phyloP scores from a whole-genome alignment of 2,797 vertebrate species.

The Orestias chungarensis region DNA sequence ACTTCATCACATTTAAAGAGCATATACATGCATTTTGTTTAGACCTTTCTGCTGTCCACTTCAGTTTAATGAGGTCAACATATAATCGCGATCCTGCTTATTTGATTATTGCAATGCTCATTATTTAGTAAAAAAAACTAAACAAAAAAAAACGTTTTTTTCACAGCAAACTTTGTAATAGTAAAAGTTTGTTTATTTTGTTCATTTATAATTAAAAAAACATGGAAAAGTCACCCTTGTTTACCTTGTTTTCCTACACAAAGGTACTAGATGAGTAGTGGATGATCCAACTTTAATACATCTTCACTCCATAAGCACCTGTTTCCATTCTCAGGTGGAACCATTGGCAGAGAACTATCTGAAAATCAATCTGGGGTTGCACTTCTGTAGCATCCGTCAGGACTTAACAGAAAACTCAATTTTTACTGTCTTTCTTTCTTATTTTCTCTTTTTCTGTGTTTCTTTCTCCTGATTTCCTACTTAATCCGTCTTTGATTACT shows the following conservation, averaged over 20 bases:
- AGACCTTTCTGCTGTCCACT: neutral
- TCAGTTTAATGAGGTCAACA: constrained; percentile 1
- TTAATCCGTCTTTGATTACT: constrained; percentile 25
- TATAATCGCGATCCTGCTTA: neutral
- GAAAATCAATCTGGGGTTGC: constrained; percentile 58
- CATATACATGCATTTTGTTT: constrained; percentile 1
- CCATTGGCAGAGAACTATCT: constrained; percentile 55
- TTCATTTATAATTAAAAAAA: neutral
- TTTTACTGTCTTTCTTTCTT: constrained; percentile 32
- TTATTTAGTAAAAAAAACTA: neutral
- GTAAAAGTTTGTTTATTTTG: neutral
- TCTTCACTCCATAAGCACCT: constrained; percentile 32
- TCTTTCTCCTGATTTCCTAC: constrained; percentile 13
- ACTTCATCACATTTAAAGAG: neutral
- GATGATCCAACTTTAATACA: constrained; percentile 41
- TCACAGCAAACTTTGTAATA: neutral
- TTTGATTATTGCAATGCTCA: neutral
- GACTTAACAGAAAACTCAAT: constrained; percentile 20
- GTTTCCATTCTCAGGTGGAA: constrained; percentile 45
- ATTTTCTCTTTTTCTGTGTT: constrained; percentile 14
- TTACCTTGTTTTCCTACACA: constrained; percentile 15
- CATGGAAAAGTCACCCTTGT: neutral
- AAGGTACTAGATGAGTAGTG: constrained; percentile 45
- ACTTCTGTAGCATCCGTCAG: constrained; percentile 54
- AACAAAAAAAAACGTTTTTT: neutral